phyloP scores from a whole-genome alignment of 2,888 invertebrate genomes.

The Drosophila kokeensis region DNA sequence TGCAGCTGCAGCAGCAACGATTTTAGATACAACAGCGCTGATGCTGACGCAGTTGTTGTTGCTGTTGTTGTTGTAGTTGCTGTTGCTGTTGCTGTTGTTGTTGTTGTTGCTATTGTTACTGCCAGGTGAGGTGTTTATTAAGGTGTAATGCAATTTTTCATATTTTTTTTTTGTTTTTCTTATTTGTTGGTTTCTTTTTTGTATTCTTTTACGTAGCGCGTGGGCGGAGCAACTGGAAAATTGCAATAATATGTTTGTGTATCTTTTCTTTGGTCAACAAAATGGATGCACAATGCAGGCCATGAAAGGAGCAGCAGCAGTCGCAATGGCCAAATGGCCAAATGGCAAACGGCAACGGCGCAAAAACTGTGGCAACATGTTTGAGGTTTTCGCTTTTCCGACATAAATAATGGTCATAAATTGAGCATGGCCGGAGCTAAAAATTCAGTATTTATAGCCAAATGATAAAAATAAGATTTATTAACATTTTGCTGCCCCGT shows the following conservation, averaged over 20 bases:
- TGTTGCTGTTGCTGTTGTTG: neutral
- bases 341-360: conserved; percentile 15
- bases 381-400: conserved; percentile 83
- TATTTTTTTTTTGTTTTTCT: conserved; percentile 43
- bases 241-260: conserved; percentile 80
- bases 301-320: conserved; percentile 24
- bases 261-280: conserved; percentile 68
- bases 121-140: conserved; percentile 82
- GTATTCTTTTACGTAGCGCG: conserved; percentile 53
- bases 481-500: conserved; percentile 83
- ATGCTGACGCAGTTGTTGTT: conserved; percentile 36
- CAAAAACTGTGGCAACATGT: conserved; percentile 80
- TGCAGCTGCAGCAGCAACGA: conserved; percentile 53
- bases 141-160: conserved; percentile 78
- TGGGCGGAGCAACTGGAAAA: conserved; percentile 81
- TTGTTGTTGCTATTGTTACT: conserved; percentile 17
- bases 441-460: conserved; percentile 85
- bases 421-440: conserved; percentile 85
- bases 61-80: conserved; percentile 3
- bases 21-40: conserved; percentile 46
- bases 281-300: conserved; percentile 76
- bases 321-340: conserved; percentile 5
- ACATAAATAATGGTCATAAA: conserved; percentile 86
- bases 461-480: conserved; percentile 86
- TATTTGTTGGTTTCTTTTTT: conserved; percentile 15